These are phyloP conservation scores for Dermatemys mawii DNA, from an alignment of 2,113 vertebrate species.

Conservation along the genomic window DNA sequence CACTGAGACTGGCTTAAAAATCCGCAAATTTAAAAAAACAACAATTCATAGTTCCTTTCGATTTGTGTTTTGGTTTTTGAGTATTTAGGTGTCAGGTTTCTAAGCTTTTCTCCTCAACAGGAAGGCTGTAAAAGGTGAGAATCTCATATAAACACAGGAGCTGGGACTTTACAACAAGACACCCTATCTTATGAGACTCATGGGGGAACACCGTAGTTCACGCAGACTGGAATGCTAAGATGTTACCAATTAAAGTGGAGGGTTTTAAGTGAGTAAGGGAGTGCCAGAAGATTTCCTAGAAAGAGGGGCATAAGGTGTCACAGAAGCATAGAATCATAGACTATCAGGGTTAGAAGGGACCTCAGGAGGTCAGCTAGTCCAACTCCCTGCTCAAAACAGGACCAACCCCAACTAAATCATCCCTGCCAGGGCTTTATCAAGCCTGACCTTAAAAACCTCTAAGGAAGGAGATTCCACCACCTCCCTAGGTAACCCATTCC, in stretches of 20 bases:
- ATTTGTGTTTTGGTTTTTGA: background rate
- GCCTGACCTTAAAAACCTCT: too few species aligned
- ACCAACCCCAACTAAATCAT: too few species aligned
- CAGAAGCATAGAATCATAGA: too few species aligned
- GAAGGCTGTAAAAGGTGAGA: background rate
- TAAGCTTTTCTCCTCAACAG: background rate
- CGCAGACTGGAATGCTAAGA: background rate
- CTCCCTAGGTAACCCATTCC: too few species aligned
- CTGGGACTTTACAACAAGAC: background rate
- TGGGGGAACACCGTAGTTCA: background rate
- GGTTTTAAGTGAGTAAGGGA: background rate
- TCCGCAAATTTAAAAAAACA: background rate
- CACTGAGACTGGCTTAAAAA: background rate
- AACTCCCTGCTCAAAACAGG: too few species aligned
- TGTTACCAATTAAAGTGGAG: background rate
- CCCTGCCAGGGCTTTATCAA: too few species aligned
- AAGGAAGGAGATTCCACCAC: too few species aligned
- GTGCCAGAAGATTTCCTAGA: background rate
- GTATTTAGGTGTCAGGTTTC: background rate
- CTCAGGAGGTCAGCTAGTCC: too few species aligned
- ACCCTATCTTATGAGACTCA: background rate
- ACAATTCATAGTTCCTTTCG: fast-evolving
- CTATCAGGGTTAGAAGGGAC: too few species aligned
- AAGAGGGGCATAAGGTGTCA: background rate
- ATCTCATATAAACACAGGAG: background rate